These are phyloP conservation scores for Zoanthus gigantus DNA, from an alignment of 92 coral and sea anemone genomes.

Conservation along the genomic window DNA sequence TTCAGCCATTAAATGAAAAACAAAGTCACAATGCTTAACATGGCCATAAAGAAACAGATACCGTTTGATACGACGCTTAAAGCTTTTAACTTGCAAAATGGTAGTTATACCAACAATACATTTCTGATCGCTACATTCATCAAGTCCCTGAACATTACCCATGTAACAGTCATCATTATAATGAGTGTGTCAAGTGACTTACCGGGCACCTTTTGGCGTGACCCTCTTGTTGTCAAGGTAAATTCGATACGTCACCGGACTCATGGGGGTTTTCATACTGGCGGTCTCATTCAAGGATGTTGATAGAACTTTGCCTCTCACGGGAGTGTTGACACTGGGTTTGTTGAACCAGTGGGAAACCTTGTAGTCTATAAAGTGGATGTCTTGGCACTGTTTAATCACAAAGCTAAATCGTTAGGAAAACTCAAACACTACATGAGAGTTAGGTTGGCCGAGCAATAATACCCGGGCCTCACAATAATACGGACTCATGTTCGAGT, in stretches of 20 bases:
- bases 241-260: constrained; percentile 77
- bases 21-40: no score
- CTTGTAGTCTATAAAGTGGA: constrained; percentile 92
- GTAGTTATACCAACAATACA: no score
- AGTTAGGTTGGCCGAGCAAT: no score
- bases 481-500: no score
- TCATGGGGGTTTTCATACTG: constrained; percentile 61
- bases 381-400: constrained; percentile 74
- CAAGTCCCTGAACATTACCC: neutral
- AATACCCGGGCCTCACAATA: no score
- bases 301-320: constrained; percentile 86
- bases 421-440: no score
- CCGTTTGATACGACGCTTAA: no score
- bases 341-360: constrained; percentile 94
- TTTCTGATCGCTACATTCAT: no score
- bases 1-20: no score
- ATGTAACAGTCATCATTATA: neutral
- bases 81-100: no score
- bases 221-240: constrained; percentile 86
- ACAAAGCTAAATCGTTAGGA: no score
- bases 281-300: constrained; percentile 77
- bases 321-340: constrained; percentile 66
- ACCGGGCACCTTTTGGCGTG: constrained; percentile 97
- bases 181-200: constrained; percentile 15
- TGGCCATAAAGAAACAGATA: no score